Conservation (phyloP, 2,888 invertebrate species). For the Brachylomia viminalis region DNA sequence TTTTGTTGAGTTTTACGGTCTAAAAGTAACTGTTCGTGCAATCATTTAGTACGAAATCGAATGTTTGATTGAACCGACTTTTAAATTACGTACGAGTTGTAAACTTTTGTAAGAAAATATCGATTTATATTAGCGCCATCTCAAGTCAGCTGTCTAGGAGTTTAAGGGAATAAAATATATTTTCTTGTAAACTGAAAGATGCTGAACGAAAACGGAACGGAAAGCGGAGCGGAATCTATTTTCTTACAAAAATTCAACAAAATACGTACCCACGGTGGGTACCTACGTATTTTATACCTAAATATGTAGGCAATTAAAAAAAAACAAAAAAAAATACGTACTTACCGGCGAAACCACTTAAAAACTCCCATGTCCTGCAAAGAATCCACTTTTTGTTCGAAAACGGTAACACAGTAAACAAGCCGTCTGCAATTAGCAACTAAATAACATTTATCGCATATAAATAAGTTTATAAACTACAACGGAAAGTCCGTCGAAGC, state of each 20-base stretch:
- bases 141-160: neutral
- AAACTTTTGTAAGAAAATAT: neutral
- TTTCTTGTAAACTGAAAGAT: too few relatives aligned
- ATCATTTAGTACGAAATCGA: conserved; percentile 14
- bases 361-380: conserved; percentile 87
- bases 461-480: conserved; percentile 73
- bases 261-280: neutral
- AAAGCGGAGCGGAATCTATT: too few relatives aligned
- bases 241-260: neutral
- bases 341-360: conserved; percentile 89
- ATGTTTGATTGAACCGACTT: neutral
- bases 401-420: conserved; percentile 61
- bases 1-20: conserved; percentile 55
- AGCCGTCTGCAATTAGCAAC: conserved; percentile 63
- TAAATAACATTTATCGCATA: conserved; percentile 61
- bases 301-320: neutral
- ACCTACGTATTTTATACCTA: too few relatives aligned
- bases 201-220: too few relatives aligned
- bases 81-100: neutral
- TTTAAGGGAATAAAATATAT: neutral
- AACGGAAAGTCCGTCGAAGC: conserved; percentile 77
- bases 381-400: conserved; percentile 81
- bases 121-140: neutral
- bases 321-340: conserved; percentile 59
- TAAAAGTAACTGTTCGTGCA: conserved; percentile 42